Conservation (phyloP, 2,888 invertebrate species). For the Hydropsyche betteni region DNA sequence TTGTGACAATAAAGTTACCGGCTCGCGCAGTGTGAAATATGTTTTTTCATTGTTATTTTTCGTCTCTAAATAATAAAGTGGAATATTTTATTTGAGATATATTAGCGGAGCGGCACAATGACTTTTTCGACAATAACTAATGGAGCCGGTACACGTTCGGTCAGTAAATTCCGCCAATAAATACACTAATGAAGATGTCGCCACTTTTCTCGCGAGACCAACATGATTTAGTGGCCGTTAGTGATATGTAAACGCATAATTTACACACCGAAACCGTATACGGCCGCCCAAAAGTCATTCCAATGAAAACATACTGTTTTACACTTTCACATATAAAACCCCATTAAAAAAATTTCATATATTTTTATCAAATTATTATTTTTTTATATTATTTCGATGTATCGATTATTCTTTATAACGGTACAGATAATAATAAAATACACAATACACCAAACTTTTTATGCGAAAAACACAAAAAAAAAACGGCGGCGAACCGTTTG, state of each 20-base stretch:
- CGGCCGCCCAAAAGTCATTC: background rate
- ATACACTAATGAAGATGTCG: constrained; percentile 51
- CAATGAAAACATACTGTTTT: background rate
- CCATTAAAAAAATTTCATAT: background rate
- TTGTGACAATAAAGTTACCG: too few species aligned
- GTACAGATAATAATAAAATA: background rate
- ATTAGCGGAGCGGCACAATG: constrained; percentile 25
- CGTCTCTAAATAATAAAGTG: too few species aligned
- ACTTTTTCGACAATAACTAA: constrained; percentile 34
- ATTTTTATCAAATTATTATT: background rate
- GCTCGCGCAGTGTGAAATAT: too few species aligned
- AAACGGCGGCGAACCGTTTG: background rate
- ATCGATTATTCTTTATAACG: background rate
- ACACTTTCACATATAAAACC: too few species aligned
- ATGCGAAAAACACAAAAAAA: too few species aligned
- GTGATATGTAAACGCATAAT: constrained; percentile 5
- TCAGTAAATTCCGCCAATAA: constrained; percentile 43
- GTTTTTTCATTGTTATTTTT: too few species aligned
- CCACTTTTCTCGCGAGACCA: constrained; percentile 43
- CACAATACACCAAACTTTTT: too few species aligned
- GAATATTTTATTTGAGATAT: constrained; percentile 37
- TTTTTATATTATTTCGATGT: background rate
- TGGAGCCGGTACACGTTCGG: constrained; percentile 9
- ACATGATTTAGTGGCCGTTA: constrained; percentile 41
- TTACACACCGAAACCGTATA: background rate